phyloP scores from a whole-genome alignment of 2,888 invertebrate genomes.

The Eupithecia centaureata region DNA sequence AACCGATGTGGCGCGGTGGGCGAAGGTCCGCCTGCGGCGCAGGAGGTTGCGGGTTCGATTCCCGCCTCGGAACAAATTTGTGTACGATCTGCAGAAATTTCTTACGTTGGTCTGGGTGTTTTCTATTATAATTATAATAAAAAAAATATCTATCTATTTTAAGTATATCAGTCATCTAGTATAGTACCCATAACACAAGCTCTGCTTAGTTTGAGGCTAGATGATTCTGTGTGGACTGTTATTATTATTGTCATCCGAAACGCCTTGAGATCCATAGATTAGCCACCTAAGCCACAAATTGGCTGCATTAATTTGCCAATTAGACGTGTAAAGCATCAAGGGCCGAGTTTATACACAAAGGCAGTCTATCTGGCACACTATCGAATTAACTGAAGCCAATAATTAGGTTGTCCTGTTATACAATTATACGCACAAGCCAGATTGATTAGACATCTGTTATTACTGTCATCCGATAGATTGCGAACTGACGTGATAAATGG shows the following conservation, averaged over 20 bases:
- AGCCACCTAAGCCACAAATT: not conserved
- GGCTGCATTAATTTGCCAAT: not conserved
- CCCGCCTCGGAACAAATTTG: no score
- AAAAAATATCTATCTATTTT: no score
- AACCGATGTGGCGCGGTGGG: no score
- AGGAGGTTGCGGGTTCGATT: no score
- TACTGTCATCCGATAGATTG: constrained; percentile 28
- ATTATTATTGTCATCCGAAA: not conserved
- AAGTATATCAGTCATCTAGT: no score
- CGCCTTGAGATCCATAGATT: not conserved
- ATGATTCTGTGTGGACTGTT: no score
- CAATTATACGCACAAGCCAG: constrained; percentile 17
- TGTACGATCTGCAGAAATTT: no score
- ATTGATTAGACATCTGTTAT: constrained; percentile 33
- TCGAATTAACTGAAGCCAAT: constrained; percentile 4
- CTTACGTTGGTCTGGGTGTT: no score
- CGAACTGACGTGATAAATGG: constrained; percentile 29
- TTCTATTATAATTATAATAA: no score
- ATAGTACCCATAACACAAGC: no score
- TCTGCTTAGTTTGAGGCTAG: no score
- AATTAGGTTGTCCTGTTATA: not conserved
- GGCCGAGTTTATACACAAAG: not conserved
- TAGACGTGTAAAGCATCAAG: not conserved
- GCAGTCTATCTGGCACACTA: constrained; percentile 1
- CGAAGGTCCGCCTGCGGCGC: no score